Percentiles rank a stretch among this genome's conserved stretches.
phyloP scores from a whole-genome alignment of 1,140 invertebrate genomes.

The Drosophila busckii region DNA sequence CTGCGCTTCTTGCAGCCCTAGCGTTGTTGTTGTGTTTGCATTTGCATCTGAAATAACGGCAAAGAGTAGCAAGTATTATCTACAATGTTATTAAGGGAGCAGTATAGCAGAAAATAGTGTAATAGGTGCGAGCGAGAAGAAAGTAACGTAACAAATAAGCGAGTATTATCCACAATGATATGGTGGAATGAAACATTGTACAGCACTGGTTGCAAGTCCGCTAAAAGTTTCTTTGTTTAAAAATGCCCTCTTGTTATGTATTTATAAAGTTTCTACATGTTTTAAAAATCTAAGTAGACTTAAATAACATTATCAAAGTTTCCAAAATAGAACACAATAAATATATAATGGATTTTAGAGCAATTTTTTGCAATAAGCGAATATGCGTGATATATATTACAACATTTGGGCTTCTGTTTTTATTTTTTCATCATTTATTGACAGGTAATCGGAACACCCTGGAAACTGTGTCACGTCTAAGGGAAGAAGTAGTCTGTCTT shows the following conservation, averaged over 20 bases:
- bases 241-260: neutral
- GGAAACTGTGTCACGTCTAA: conserved; percentile 3
- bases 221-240: neutral
- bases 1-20: conserved; percentile 29
- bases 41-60: conserved; percentile 43
- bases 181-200: too few species aligned
- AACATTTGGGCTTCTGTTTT: conserved; percentile 25
- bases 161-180: too few species aligned
- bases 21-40: conserved; percentile 35
- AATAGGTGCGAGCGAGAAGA: too few species aligned
- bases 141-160: too few species aligned
- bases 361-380: conserved; percentile 4
- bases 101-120: too few species aligned
- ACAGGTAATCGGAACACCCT: conserved; percentile 19
- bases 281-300: conserved; percentile 6
- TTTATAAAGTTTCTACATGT: neutral
- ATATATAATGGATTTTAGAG: conserved; percentile 15
- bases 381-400: conserved; percentile 28
- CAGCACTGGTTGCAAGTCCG: too few species aligned
- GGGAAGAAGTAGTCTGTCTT: conserved; percentile 35
- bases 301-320: neutral
- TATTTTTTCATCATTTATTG: conserved; percentile 45
- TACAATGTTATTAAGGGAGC: neutral
- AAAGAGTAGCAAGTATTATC: conserved; percentile 34
- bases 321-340: neutral